Base-by-base conservation (phyloP, 2,113 vertebrate genomes). In the Cryptomyrus ogoouensis region DNA sequence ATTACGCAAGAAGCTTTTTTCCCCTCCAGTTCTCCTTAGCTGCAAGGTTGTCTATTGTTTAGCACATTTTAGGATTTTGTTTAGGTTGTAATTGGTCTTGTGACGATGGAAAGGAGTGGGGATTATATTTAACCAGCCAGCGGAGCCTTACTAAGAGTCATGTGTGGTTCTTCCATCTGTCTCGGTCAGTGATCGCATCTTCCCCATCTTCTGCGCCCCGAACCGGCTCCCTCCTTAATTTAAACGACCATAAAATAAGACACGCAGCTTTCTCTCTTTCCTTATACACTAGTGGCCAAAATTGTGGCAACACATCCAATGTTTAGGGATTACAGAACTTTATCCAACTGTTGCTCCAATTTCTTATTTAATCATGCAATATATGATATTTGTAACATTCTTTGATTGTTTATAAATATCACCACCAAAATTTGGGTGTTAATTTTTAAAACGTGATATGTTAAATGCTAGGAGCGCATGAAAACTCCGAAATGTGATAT, bases 1-100 rank as follows among this genome's bases (percentile, higher is more conserved):
- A 88, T 88, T 88, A 88, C n/a, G 52, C 52, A 88, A 88, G 58
- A 44, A 19, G 47, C 21, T 88, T 88, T 46, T 87, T 62, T 50
- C 4, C 5, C 24, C 10, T 15, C 5, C 21, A 42, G 77, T 58
- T 53, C 46, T n/a, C 52, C 3, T 21, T 39, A 21, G 47, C 21
- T 21, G 52, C n/a, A 31, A 42, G 52, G 35, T 24, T 84, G 4
- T 62, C 89, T 42, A 56, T 27, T 53, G 24, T 58, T 85, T 13
- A 31, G 39, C 49, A 50, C 42, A 35, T 27, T 77, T 89, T 35
- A 46, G 50, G 39, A 52, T 42, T 35, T 50, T 49, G 70, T 19
- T 50, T 62, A 24, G 66, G 35, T 44, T 44, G 15, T 39, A n/a
- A 53, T 53, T 58, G 8, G 80, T 85, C 89, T 89, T 85, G 89